Evolutionary conservation across 2,888 invertebrate species (phyloP), one percentile per base, ranked within the genome.

Genomic region (Polydrusus tereticollis): DNA sequence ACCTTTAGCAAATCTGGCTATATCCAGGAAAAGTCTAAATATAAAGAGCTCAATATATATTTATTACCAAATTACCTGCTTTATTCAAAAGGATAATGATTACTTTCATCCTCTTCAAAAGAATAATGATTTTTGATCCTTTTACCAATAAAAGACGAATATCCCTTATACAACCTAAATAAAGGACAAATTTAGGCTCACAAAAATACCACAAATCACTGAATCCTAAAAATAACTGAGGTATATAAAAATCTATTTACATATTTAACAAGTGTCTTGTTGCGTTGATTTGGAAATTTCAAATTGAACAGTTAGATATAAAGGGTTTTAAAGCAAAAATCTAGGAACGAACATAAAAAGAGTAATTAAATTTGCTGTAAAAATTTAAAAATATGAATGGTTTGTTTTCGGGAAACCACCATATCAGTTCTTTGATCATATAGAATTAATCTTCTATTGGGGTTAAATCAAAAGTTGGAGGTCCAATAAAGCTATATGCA

Each of bases 211-310:
- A 41, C 4, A 50, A 50, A 50, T 50, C 14, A 23, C 1, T 5
- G 8, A 50, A 26, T 12, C 8, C 26, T 26, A 14, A 26, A 50
- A 50, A 23, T 23, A 47, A 47, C 8, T 50, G 26, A 14, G 3
- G 2, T 12, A 50, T 14, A n/a, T 50, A 26, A 50, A 50, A 50
- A n/a, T 50, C 20, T 23, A 50, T 50, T 50, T 50, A 1, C 50
- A 26, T 23, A 26, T 18, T 52, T 16, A 52, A 55, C 52, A 55
- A 16, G 29, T 55, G 52, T 18, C 29, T 14, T 52, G 29, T 52
- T 29, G 26, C 29, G 29, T 7, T 52, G 29, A 16, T 52, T 50
- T 16, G 29, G 29, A 52, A 52, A 52, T 16, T 52, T 4, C 29
- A 29, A 8, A 29, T 29, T 52, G 29, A 52, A 29, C n/a, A n/a